Percentiles rank a stretch among this genome's conserved stretches.
Conservation (phyloP, 1,140 invertebrate genomes). For the Drosophila repletoides region DNA sequence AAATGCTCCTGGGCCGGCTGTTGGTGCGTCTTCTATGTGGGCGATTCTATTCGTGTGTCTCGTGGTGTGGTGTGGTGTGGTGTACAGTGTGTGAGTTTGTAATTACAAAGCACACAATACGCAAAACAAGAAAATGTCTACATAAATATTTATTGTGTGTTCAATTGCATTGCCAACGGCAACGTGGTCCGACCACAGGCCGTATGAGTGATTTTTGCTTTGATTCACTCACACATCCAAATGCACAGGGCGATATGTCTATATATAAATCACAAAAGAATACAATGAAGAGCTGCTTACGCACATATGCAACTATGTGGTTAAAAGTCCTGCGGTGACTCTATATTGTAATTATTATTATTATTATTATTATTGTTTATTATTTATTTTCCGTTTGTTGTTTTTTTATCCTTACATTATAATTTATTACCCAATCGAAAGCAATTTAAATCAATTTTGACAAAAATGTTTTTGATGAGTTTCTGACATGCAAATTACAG, state of each 20-base stretch:
- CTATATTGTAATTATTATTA: constrained; percentile 38
- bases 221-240: constrained; percentile 19
- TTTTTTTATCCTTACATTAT: constrained; percentile 8
- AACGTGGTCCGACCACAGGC: constrained; percentile 16
- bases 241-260: too few relatives aligned
- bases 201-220: constrained; percentile 67
- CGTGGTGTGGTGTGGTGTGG: background rate
- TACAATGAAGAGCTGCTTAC: constrained; percentile 1
- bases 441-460: constrained; percentile 61
- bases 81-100: constrained; percentile 18
- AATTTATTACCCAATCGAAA: constrained; percentile 48
- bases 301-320: constrained; percentile 5
- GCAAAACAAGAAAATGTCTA: constrained; percentile 45
- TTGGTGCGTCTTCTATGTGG: background rate
- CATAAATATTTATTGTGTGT: constrained; percentile 76
- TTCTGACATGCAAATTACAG: background rate
- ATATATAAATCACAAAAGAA: constrained; percentile 43
- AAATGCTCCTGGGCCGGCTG: constrained; percentile 27
- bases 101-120: constrained; percentile 51
- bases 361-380: too few relatives aligned
- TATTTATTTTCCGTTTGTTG: background rate
- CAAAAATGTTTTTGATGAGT: constrained; percentile 19
- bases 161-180: constrained; percentile 59
- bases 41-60: too few relatives aligned
- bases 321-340: constrained; percentile 32